Evolutionary conservation across 2,113 vertebrate species (phyloP).

Genomic region (Talpa occidentalis): DNA sequence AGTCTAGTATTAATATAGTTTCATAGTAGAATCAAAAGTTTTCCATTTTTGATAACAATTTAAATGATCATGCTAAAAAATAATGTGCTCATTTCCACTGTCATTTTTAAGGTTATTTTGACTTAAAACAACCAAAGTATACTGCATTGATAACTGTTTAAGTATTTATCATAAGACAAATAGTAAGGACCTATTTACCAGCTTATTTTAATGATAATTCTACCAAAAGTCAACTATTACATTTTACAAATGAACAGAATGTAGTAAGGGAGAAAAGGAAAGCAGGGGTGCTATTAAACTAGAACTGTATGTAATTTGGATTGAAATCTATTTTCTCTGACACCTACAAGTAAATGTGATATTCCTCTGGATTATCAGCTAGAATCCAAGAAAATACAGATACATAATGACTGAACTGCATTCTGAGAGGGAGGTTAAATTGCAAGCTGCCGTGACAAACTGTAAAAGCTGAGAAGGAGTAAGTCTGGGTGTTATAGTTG

Average conservation of each 20-base stretch:
- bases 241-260: conserved; percentile 37
- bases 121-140: conserved; percentile 33
- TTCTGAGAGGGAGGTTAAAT: background rate
- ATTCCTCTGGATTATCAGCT: background rate
- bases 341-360: background rate
- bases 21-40: background rate
- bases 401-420: background rate
- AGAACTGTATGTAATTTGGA: background rate
- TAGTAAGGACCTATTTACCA: background rate
- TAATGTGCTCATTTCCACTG: background rate
- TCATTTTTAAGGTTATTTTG: background rate
- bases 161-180: conserved; percentile 11
- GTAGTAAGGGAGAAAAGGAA: background rate
- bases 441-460: background rate
- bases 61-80: conserved; percentile 49
- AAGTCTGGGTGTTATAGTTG: conserved; percentile 43
- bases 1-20: conserved; percentile 40
- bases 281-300: background rate
- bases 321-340: conserved; percentile 26
- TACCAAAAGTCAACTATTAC: conserved; percentile 5
- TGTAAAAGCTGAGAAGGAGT: background rate
- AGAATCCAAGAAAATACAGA: background rate
- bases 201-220: conserved; percentile 2
- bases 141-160: background rate
- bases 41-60: conserved; percentile 43